phyloP scores from a whole-genome alignment of 2,888 invertebrate genomes.

The Corythucha ciliata region DNA sequence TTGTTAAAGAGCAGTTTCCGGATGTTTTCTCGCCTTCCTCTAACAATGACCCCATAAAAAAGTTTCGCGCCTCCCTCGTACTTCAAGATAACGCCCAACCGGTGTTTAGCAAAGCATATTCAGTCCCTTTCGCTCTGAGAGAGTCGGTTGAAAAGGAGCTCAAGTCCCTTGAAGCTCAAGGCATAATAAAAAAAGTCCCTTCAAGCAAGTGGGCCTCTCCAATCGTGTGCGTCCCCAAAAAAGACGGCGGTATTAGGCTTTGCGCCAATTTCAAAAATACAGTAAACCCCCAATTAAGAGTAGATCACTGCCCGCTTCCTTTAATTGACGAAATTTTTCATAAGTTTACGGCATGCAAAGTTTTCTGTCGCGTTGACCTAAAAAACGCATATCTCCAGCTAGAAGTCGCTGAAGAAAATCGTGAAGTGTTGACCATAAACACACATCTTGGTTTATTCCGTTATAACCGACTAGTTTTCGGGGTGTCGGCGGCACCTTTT shows the following conservation, averaged over 20 bases:
- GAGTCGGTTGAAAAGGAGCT: constrained; percentile 19
- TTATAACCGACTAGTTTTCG: constrained; percentile 3
- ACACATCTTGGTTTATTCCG: constrained; percentile 10
- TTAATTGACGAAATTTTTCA: constrained; percentile 18
- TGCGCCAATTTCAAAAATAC: constrained; percentile 4
- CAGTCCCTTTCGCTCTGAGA: constrained; percentile 18
- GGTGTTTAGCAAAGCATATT: constrained; percentile 23
- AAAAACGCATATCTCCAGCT: neutral
- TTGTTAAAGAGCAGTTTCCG: no score
- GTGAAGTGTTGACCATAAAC: neutral
- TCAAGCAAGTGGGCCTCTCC: constrained; percentile 23
- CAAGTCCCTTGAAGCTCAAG: constrained; percentile 11
- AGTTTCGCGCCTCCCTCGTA: constrained; percentile 15
- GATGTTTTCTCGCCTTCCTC: no score
- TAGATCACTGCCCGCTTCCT: constrained; percentile 24
- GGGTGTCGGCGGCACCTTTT: neutral
- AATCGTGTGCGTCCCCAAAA: constrained; percentile 5
- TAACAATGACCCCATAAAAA: constrained; percentile 15
- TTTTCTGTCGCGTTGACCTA: constrained; percentile 6
- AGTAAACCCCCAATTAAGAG: constrained; percentile 13
- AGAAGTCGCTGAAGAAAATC: neutral
- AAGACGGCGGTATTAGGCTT: constrained; percentile 13
- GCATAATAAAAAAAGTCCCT: constrained; percentile 19
- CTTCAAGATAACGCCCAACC: constrained; percentile 21
- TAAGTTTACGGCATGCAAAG: constrained; percentile 6